These are phyloP conservation scores for Arvicanthis niloticus DNA, from an alignment of 2,113 vertebrate species.

Conservation along the genomic window DNA sequence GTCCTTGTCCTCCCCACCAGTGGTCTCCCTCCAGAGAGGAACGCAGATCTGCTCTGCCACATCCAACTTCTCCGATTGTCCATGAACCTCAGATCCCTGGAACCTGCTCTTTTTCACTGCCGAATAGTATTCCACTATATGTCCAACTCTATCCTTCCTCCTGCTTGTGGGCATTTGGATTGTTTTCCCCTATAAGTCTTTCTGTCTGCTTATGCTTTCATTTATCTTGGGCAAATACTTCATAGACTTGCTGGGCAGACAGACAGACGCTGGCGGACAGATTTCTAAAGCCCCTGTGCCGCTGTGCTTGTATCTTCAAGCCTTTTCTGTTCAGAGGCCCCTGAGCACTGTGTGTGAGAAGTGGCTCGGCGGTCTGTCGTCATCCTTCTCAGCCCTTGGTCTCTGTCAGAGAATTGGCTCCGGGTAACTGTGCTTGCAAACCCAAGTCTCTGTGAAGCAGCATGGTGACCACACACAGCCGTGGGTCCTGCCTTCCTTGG, in stretches of 20 bases:
- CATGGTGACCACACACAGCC: neutral
- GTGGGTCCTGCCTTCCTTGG: no score
- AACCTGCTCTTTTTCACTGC: neutral
- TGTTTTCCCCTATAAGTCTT: neutral
- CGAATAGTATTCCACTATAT: neutral
- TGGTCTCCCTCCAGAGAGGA: neutral
- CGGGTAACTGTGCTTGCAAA: neutral
- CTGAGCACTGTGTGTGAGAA: neutral
- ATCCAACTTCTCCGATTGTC: neutral
- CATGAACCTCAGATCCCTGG: neutral
- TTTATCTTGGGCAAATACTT: neutral
- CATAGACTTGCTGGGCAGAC: neutral
- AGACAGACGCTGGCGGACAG: neutral
- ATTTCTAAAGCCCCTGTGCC: neutral
- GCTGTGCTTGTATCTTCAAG: neutral
- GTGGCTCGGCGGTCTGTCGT: neutral
- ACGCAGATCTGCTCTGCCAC: neutral
- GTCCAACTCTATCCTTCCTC: neutral
- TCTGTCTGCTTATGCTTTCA: neutral
- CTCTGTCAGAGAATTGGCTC: no score
- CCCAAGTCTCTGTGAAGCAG: neutral
- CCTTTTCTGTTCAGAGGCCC: fast-evolving
- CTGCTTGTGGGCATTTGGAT: no score
- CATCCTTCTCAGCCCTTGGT: neutral
- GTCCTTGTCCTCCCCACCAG: neutral